These are phyloP conservation scores for Lithosia quadra DNA, from an alignment of 2,888 invertebrate species.

Conservation along the genomic window DNA sequence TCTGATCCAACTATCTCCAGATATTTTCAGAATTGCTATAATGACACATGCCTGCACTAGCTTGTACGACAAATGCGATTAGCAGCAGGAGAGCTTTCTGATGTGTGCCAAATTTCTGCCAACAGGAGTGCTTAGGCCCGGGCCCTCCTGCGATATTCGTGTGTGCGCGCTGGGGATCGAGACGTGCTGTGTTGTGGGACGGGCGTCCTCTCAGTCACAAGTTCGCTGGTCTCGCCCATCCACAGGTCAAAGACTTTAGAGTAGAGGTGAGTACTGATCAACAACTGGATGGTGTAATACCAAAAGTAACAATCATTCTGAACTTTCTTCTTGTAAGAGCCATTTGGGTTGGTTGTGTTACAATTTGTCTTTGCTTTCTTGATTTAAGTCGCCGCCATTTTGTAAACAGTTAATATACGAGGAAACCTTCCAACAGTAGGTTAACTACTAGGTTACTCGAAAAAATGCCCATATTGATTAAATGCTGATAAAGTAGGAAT, in stretches of 20 bases:
- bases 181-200: constrained; percentile 89
- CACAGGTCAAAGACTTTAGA: constrained; percentile 91
- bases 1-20: no score
- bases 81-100: no score
- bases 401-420: not conserved
- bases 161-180: constrained; percentile 87
- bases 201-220: constrained; percentile 89
- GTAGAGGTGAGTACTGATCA: constrained; percentile 82
- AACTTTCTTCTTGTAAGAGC: no score
- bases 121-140: constrained; percentile 93
- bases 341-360: no score
- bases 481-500: no score
- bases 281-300: not conserved
- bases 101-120: not conserved
- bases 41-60: no score
- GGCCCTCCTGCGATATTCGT: constrained; percentile 90
- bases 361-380: no score
- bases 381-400: no score
- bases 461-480: not conserved
- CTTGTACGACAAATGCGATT: no score
- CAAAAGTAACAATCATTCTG: no score
- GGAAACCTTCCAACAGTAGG: not conserved
- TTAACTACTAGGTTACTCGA: not conserved
- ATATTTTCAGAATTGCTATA: no score
- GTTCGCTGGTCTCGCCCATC: constrained; percentile 90